Evolutionary conservation across 2,113 vertebrate genomes (phyloP), one percentile per base, ranked within the genome.

Genomic region (Girardinichthys multiradiatus): DNA sequence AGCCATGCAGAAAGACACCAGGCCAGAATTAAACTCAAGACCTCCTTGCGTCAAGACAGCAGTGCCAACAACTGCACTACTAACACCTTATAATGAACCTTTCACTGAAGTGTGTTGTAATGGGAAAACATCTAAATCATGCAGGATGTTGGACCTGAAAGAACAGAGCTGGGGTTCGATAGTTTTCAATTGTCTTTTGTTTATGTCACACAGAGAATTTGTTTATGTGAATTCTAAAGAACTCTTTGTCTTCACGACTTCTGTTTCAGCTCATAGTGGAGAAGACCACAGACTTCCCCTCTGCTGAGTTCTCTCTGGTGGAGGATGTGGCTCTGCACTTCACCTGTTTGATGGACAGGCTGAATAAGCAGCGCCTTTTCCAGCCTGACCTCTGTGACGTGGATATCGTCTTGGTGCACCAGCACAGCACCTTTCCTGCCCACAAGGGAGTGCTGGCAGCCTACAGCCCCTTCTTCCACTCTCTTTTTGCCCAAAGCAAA

Each of bases 301-400:
- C 94, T 81, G 95, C 95, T 28, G 96, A 98, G 94, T 97, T 97
- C 93, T 97, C 96, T 87, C 92, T 97, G 93, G 96, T 96, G 95
- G 96, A 99, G 94, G 96, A 99, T 95, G 97, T 96, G 89, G 95
- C 95, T 27, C 94, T 97, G 88, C 96, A 97, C 92, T 98, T 96
- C 81, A 96, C 96, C 78, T 95, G 94, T 96, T 96, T 99, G 94
- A 99, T 98, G 98, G 97, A 96, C 96, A 95, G 95, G 87, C 94
- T 97, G 91, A 99, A 98, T 12, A 95, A 96, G 94, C 96, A 96
- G 90, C 96, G 96, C 86, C 97, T 97, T 88, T 96, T 97, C 93
- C 97, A 98, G 90, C 97, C 97, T 1, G 95, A 96, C 93, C 95
- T 97, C 87, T 98, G 96, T 0, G 96, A 98, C 94, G 95, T 98